A percentile compares a stretch with the other conserved stretches of the same genome.
These are phyloP conservation scores for Diceros bicornis DNA, from an alignment of 2,797 vertebrate genomes.

Conservation along the genomic window DNA sequence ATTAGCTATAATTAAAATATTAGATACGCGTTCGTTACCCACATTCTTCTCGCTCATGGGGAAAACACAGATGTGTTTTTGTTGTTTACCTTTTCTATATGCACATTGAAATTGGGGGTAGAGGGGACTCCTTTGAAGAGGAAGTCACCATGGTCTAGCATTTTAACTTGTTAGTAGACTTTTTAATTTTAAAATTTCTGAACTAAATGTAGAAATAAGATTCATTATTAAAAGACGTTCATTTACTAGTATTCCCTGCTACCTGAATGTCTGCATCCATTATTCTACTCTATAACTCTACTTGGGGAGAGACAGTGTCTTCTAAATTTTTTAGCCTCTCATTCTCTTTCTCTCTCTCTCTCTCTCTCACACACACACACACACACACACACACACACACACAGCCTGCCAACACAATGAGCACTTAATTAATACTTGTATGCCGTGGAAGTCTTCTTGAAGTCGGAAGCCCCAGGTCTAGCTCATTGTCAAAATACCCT, in stretches of 20 bases:
- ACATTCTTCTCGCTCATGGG: background rate
- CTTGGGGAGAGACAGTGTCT: background rate
- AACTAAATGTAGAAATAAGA: slow-evolving; percentile 47
- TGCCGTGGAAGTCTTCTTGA: background rate
- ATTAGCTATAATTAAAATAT: background rate
- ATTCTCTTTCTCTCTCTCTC: background rate
- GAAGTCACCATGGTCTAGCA: background rate
- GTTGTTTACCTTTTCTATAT: background rate
- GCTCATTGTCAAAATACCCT: slow-evolving; percentile 47
- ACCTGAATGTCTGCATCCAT: background rate
- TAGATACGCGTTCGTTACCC: background rate
- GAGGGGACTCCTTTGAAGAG: background rate
- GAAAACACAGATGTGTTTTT: background rate
- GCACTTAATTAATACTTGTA: background rate
- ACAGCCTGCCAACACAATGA: background rate
- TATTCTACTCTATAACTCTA: background rate
- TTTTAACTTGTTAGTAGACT: slow-evolving; percentile 14
- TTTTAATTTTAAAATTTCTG: slow-evolving; percentile 53
- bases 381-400: background rate
- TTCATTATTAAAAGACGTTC: slow-evolving; percentile 23
- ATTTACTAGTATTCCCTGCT: background rate
- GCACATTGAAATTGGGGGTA: background rate
- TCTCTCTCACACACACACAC: too few relatives aligned
- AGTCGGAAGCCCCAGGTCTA: background rate
- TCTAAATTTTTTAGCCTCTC: background rate